Percentiles rank a stretch among this genome's conserved stretches.
phyloP scores from a whole-genome alignment of 2,113 vertebrate species.

The Gopherus flavomarginatus region DNA sequence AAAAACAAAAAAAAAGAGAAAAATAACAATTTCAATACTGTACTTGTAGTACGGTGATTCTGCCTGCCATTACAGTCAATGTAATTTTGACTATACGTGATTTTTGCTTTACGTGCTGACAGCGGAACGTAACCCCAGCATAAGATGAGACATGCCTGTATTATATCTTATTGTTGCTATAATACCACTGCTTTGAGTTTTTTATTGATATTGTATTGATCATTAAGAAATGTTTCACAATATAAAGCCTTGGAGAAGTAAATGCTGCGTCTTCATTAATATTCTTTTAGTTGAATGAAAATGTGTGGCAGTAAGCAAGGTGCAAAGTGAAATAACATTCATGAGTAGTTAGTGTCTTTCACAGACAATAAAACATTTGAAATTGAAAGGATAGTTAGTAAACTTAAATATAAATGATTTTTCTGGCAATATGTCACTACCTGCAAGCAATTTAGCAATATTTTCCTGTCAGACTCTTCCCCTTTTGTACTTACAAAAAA shows the following conservation, averaged over 20 bases:
- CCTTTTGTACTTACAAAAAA: background rate
- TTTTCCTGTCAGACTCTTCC: background rate
- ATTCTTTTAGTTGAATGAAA: background rate
- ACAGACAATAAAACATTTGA: background rate
- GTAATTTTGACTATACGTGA: no score
- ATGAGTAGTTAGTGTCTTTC: background rate
- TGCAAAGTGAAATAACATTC: background rate
- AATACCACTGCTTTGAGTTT: background rate
- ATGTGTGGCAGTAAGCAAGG: background rate
- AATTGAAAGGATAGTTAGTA: background rate
- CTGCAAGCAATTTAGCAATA: background rate
- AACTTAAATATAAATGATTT: background rate
- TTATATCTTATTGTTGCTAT: background rate
- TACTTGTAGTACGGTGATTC: no score
- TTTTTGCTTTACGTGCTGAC: no score
- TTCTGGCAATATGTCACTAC: background rate
- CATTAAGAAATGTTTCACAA: background rate
- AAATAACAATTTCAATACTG: no score
- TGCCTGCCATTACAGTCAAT: no score
- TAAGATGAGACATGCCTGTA: background rate
- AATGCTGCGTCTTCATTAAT: background rate
- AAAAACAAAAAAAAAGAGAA: no score
- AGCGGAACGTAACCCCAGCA: no score
- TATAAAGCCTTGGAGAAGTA: background rate
- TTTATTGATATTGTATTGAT: background rate